phyloP scores from a whole-genome alignment of 2,113 vertebrate genomes.

The Charadrius vociferus region DNA sequence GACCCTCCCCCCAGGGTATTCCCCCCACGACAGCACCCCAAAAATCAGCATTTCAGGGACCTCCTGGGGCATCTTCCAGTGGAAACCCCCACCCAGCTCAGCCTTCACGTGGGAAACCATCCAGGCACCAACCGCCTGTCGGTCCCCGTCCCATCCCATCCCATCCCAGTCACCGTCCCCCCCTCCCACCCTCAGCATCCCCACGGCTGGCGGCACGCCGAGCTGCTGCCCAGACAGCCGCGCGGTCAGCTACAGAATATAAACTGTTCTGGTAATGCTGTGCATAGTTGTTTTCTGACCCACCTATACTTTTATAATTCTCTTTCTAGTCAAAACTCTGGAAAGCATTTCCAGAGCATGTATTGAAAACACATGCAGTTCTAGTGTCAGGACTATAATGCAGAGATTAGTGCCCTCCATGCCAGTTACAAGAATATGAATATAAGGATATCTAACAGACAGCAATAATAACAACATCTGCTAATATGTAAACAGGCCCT shows the following conservation, averaged over 20 bases:
- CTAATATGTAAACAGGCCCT: background rate
- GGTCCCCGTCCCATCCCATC: background rate
- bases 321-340: background rate
- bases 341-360: background rate
- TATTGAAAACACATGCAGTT: background rate
- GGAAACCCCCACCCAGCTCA: background rate
- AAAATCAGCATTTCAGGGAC: background rate
- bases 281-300: background rate
- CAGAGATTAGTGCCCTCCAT: background rate
- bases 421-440: background rate
- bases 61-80: background rate
- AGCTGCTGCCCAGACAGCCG: background rate
- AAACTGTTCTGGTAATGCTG: background rate
- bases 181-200: background rate
- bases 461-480: background rate
- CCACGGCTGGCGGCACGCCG: fast-evolving
- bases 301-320: background rate
- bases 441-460: background rate
- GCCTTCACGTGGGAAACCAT: background rate
- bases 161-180: no score
- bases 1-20: background rate
- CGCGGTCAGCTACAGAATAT: background rate
- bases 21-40: background rate
- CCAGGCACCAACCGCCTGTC: background rate
- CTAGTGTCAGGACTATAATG: background rate